phyloP scores from a whole-genome alignment of 64 coral and sea anemone species.

The Acropora tenuis region DNA sequence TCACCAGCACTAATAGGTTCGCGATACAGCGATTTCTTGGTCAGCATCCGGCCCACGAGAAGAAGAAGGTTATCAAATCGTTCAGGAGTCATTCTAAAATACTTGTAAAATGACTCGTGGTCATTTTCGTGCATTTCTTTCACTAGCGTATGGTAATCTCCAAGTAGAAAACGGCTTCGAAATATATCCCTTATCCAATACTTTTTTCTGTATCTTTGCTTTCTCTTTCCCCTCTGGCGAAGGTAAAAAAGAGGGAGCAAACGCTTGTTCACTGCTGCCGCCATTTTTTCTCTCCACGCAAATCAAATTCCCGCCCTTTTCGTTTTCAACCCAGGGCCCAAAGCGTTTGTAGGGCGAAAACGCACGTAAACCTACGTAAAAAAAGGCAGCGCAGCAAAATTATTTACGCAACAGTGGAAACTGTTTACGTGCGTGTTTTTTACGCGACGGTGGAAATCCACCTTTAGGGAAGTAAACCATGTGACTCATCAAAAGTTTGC shows the following conservation, averaged over 20 bases:
- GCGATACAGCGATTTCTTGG: slow-evolving; percentile 14
- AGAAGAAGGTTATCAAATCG: neutral
- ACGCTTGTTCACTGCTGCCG: neutral
- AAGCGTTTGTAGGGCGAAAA: neutral
- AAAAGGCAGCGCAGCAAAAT: neutral
- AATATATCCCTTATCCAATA: neutral
- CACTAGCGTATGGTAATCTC: neutral
- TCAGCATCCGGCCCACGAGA: slow-evolving; percentile 8
- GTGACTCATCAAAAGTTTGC: no score
- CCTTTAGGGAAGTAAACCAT: neutral
- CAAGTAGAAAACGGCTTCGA: neutral
- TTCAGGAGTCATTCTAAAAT: slow-evolving; percentile 48
- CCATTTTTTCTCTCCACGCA: neutral
- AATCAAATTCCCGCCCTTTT: neutral
- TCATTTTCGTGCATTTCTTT: slow-evolving; percentile 36
- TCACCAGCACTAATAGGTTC: neutral
- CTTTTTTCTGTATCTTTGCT: neutral
- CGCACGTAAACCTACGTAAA: neutral
- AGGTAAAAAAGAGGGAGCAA: neutral
- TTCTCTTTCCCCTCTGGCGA: neutral
- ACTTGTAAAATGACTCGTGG: slow-evolving; percentile 16
- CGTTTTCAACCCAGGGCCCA: neutral
- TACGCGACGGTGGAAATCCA: neutral
- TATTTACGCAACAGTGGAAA: neutral
- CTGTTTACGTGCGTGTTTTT: neutral